phyloP scores from a whole-genome alignment of 2,113 vertebrate genomes.

The Polyodon spathula region DNA sequence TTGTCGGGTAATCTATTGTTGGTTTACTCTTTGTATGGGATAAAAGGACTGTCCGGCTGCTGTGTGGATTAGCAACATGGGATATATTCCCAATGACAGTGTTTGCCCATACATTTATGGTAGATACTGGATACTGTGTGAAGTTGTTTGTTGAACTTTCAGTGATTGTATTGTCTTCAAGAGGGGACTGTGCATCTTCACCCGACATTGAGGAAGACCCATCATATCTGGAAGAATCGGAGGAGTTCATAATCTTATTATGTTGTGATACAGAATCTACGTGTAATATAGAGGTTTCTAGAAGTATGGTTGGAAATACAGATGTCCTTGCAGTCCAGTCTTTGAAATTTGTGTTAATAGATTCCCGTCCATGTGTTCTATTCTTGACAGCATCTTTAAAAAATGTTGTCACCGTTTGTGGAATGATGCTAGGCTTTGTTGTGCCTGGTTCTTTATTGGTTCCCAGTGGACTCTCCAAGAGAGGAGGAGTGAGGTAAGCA shows the following conservation, averaged over 20 bases:
- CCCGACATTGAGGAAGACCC: too few species aligned
- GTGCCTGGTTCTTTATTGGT: constrained; percentile 11
- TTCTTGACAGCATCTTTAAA: constrained; percentile 13
- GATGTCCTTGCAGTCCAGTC: neutral
- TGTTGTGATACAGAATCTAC: too few species aligned
- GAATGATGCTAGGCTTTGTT: constrained; percentile 14
- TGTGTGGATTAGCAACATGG: neutral
- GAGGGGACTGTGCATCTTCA: too few species aligned
- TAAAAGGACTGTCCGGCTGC: constrained; percentile 12
- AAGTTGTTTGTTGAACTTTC: too few species aligned
- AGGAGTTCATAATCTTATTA: too few species aligned
- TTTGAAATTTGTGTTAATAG: constrained; percentile 4
- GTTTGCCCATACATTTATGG: too few species aligned
- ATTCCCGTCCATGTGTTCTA: neutral
- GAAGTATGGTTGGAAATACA: constrained; percentile 10
- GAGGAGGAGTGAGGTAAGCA: constrained; percentile 1
- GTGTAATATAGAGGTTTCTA: neutral
- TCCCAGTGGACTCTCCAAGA: neutral
- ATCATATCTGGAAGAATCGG: too few species aligned
- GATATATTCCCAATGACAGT: neutral
- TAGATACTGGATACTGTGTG: too few species aligned
- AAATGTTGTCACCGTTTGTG: constrained; percentile 21
- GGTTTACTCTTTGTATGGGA: neutral
- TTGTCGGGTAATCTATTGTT: neutral
- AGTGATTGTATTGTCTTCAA: too few species aligned